Conservation (phyloP, 2,797 vertebrate species). For the Pampus argenteus region DNA sequence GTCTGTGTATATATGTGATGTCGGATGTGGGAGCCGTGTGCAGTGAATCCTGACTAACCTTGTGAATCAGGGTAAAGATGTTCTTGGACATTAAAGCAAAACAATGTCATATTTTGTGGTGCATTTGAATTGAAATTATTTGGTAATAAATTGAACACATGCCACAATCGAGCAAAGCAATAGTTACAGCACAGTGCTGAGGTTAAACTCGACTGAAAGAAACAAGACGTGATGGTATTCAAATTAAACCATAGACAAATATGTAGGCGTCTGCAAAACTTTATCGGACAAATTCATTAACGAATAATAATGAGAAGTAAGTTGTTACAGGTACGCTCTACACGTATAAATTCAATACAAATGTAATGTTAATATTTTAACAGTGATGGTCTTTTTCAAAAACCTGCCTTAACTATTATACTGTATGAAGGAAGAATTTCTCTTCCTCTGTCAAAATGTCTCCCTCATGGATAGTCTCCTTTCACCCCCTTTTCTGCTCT, state of each 20-base stretch:
- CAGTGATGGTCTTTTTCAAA: constrained; percentile 19
- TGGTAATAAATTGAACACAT: no score
- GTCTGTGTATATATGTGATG: no score
- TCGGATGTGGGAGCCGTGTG: no score
- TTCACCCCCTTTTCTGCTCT: constrained; percentile 63
- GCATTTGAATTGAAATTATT: no score
- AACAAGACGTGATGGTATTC: neutral
- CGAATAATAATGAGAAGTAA: constrained; percentile 13
- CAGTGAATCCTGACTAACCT: no score
- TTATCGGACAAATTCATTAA: neutral
- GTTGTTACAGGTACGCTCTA: neutral
- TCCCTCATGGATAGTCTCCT: constrained; percentile 50
- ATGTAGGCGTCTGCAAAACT: neutral
- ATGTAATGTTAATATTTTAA: constrained; percentile 12
- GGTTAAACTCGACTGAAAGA: neutral
- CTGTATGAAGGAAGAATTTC: constrained; percentile 32
- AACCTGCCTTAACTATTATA: constrained; percentile 30
- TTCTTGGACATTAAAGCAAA: no score
- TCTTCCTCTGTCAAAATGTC: constrained; percentile 47
- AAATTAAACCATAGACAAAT: neutral
- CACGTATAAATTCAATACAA: constrained; percentile 3
- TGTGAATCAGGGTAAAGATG: no score
- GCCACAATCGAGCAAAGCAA: neutral
- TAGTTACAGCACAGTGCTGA: neutral
- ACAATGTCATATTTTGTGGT: no score